Percentiles rank a stretch among this genome's conserved stretches.
phyloP scores from a whole-genome alignment of 1,140 invertebrate species.

The Homarus americanus region DNA sequence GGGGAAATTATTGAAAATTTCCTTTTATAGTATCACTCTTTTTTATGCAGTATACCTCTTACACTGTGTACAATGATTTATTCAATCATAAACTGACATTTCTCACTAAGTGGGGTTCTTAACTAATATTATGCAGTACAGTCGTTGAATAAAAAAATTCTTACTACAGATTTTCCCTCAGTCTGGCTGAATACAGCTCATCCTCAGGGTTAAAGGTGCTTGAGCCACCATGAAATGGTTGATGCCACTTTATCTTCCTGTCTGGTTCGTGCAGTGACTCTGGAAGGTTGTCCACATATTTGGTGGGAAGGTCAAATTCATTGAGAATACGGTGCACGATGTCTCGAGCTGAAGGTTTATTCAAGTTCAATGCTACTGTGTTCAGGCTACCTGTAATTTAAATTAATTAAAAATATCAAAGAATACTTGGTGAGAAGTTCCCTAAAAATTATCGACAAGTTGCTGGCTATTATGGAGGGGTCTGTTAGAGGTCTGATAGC shows the following conservation, averaged over 20 bases:
- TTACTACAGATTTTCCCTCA: slow-evolving; percentile 60
- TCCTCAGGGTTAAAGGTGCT: slow-evolving; percentile 32
- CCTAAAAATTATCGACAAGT: too few species aligned
- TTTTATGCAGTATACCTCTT: too few species aligned
- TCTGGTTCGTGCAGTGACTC: slow-evolving; percentile 57
- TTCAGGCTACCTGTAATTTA: slow-evolving; percentile 31
- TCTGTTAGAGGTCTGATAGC: too few species aligned
- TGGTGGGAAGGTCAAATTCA: slow-evolving; percentile 89
- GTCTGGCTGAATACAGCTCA: slow-evolving; percentile 15
- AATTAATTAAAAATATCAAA: too few species aligned
- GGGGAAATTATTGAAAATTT: too few species aligned
- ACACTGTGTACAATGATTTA: too few species aligned
- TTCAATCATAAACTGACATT: too few species aligned
- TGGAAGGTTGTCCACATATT: slow-evolving; percentile 85
- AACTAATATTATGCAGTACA: background rate
- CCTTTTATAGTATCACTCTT: too few species aligned
- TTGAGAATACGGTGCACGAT: slow-evolving; percentile 88
- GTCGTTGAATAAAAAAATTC: slow-evolving; percentile 47
- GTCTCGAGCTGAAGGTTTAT: slow-evolving; percentile 80
- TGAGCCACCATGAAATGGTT: slow-evolving; percentile 60
- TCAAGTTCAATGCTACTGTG: slow-evolving; percentile 40
- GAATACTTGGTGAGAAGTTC: too few species aligned
- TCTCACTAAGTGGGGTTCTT: too few species aligned
- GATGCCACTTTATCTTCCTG: slow-evolving; percentile 64
- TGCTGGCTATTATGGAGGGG: too few species aligned